A percentile compares a stretch with the other conserved stretches of the same genome.
phyloP scores from a whole-genome alignment of 2,113 vertebrate species.

The Xenopus tropicalis region UCB_Xtro_10.0 CM004445.2:52476001-52476500 shows the following conservation, averaged over 20 bases:
- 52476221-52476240: slow-evolving; percentile 58
- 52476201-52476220: slow-evolving; percentile 84
- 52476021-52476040: too few species aligned
- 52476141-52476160: slow-evolving; percentile 89
- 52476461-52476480: too few species aligned
- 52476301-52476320: slow-evolving; percentile 95
- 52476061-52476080: too few species aligned
- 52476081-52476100: too few species aligned
- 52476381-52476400: too few species aligned
- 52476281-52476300: slow-evolving; percentile 70
- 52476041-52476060: too few species aligned
- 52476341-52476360: slow-evolving; percentile 33
- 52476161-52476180: slow-evolving; percentile 77
- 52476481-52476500: too few species aligned
- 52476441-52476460: too few species aligned
- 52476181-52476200: slow-evolving; percentile 86
- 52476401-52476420: too few species aligned
- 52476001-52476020: too few species aligned
- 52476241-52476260: slow-evolving; percentile 83
- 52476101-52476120: neutral
- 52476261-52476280: slow-evolving; percentile 69
- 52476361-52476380: neutral
- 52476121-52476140: slow-evolving; percentile 76
- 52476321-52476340: slow-evolving; percentile 88
- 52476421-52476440: too few species aligned